Percentiles rank a stretch among this genome's conserved stretches.
Conservation (phyloP, 2,797 vertebrate genomes). For the Lagodon rhomboides region DNA sequence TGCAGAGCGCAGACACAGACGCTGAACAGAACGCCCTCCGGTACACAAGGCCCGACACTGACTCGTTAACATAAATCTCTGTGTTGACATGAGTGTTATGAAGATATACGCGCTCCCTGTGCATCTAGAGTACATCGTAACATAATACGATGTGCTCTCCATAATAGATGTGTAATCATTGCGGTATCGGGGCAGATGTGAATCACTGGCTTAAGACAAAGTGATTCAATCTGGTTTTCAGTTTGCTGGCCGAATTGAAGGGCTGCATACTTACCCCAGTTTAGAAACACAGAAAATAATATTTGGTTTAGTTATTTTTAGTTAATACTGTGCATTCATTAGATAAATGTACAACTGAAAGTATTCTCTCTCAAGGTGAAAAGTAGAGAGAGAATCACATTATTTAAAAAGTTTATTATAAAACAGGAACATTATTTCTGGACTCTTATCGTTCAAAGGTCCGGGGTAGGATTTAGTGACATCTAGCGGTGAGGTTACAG, state of each 20-base stretch:
- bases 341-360: background rate
- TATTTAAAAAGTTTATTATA: background rate
- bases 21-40: constrained; percentile 32
- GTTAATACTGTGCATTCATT: background rate
- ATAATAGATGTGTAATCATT: background rate
- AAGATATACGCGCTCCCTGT: constrained; percentile 4
- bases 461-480: too few relatives aligned
- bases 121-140: background rate
- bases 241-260: background rate
- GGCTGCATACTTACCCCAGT: background rate
- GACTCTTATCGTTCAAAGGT: too few relatives aligned
- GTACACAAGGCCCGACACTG: constrained; percentile 11
- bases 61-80: constrained; percentile 37
- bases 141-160: too few relatives aligned
- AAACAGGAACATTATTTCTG: background rate
- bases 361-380: background rate
- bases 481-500: too few relatives aligned
- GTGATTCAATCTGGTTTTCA: background rate
- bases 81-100: constrained; percentile 6
- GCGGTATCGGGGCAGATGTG: background rate
- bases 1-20: constrained; percentile 34
- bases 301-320: background rate
- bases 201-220: background rate
- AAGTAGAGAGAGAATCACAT: background rate
- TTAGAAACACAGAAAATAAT: background rate